A percentile compares a stretch with the other conserved stretches of the same genome.
These are phyloP conservation scores for Ceryle rudis DNA, from an alignment of 2,797 vertebrate species.

Conservation along the genomic window DNA sequence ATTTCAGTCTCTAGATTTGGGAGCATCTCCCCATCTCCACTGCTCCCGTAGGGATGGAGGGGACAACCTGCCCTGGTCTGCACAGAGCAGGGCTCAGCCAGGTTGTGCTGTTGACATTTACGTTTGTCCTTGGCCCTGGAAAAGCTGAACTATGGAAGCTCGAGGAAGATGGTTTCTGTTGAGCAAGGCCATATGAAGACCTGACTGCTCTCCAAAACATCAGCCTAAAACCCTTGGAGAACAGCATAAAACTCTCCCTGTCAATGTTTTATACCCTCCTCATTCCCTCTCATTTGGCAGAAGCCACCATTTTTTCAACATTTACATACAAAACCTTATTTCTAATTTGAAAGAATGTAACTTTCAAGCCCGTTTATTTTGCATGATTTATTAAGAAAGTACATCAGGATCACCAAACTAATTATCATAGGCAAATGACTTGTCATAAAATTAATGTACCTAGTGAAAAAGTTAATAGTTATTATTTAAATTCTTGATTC, in stretches of 20 bases:
- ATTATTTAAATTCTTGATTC: conserved; percentile 69
- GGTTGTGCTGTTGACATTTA: accelerated
- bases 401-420: conserved; percentile 58
- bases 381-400: conserved; percentile 53
- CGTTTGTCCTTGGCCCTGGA: not conserved
- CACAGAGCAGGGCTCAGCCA: not conserved
- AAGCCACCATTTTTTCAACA: not conserved
- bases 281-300: not conserved
- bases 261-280: not conserved
- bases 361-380: conserved; percentile 71
- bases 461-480: conserved; percentile 41
- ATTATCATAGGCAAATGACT: conserved; percentile 67
- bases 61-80: accelerated
- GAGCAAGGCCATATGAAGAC: too few relatives aligned
- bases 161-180: not conserved
- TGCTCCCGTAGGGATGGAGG: accelerated
- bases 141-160: not conserved
- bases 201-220: not conserved
- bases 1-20: not conserved
- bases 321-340: conserved; percentile 5
- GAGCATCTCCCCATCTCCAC: not conserved
- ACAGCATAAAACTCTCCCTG: not conserved
- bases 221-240: not conserved
- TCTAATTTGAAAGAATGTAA: conserved; percentile 54
- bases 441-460: conserved; percentile 70